These are phyloP conservation scores for Ceratina australensis DNA, from an alignment of 1,140 invertebrate species.

Conservation along the genomic window DNA sequence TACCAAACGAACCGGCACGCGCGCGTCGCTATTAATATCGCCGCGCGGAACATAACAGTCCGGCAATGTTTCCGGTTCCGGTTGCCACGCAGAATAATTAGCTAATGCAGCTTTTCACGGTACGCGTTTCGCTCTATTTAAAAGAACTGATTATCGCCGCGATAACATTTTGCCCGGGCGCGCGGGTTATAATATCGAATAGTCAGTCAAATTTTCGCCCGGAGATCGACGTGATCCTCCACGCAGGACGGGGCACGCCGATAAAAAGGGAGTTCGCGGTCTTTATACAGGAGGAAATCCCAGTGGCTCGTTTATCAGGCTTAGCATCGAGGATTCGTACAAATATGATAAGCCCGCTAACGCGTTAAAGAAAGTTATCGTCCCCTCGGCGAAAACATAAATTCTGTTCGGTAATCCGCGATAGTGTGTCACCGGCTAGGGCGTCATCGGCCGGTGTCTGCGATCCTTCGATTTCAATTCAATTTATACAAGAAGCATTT, in stretches of 20 bases:
- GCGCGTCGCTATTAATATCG: slow-evolving; percentile 21
- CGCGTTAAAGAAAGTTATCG: slow-evolving; percentile 38
- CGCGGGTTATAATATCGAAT: not conserved
- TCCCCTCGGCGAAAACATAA: slow-evolving; percentile 35
- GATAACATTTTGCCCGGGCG: not conserved
- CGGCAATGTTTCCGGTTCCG: no score
- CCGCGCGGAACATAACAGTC: not conserved
- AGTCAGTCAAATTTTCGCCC: not conserved
- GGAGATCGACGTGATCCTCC: not conserved
- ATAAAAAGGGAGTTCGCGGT: not conserved
- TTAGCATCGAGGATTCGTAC: slow-evolving; percentile 49
- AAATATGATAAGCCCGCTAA: slow-evolving; percentile 53
- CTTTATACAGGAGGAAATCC: slow-evolving; percentile 19
- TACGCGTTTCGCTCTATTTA: not conserved
- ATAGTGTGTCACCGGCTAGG: slow-evolving; percentile 3
- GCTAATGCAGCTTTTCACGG: not conserved
- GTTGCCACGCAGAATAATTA: not conserved
- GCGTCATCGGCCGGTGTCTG: not conserved
- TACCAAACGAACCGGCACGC: slow-evolving; percentile 21
- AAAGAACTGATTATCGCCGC: not conserved
- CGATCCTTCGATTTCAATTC: slow-evolving; percentile 56
- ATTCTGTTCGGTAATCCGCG: slow-evolving; percentile 49
- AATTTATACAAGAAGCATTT: slow-evolving; percentile 28
- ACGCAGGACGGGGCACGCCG: not conserved
- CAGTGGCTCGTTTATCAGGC: slow-evolving; percentile 55